Evolutionary conservation across 2,888 invertebrate genomes (phyloP).

Genomic region (Philereme vetulata): DNA sequence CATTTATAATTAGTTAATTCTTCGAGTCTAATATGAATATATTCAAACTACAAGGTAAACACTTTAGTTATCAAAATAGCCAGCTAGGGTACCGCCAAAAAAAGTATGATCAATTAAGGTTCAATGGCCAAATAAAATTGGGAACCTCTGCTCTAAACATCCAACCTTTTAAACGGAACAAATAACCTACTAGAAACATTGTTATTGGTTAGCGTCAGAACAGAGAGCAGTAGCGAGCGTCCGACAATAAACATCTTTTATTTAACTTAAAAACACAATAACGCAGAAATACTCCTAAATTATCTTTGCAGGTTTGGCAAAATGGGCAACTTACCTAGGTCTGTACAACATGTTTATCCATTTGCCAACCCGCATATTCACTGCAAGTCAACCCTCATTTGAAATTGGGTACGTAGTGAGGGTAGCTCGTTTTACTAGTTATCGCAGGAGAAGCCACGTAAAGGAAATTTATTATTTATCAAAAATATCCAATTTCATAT

Average conservation of each 20-base stretch:
- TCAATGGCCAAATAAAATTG: no score
- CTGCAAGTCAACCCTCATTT: constrained; percentile 37
- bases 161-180: background rate
- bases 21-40: no score
- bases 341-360: constrained; percentile 29
- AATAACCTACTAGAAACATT: background rate
- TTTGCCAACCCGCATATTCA: constrained; percentile 34
- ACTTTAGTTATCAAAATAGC: no score
- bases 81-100: no score
- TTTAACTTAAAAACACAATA: background rate
- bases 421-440: constrained; percentile 37
- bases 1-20: no score
- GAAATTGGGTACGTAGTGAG: constrained; percentile 38
- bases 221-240: background rate
- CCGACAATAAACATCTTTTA: no score
- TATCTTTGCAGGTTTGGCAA: background rate
- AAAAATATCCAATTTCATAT: constrained; percentile 38
- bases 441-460: constrained; percentile 32
- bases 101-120: no score
- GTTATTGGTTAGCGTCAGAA: background rate
- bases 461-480: constrained; percentile 37
- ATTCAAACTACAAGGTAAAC: no score
- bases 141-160: background rate
- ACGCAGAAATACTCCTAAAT: background rate
- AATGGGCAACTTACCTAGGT: background rate